Percentiles rank a stretch among this genome's conserved stretches.
phyloP scores from a whole-genome alignment of 2,888 invertebrate species.

The Steromphala cineraria region DNA sequence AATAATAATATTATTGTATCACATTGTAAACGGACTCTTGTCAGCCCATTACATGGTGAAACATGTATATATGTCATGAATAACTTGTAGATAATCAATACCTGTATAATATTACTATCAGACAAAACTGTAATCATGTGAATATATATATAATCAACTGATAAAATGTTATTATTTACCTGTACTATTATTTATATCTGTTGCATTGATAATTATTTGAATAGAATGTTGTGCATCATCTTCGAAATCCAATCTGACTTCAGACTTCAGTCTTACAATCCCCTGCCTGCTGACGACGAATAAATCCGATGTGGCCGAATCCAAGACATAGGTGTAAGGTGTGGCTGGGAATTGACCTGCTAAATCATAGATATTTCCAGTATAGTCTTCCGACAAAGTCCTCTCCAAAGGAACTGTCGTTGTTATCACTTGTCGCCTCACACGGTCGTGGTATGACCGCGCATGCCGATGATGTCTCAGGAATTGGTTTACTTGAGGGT shows the following conservation, averaged over 20 bases:
- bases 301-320: conserved; percentile 10
- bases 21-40: no score
- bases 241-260: conserved; percentile 81
- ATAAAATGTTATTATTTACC: conserved; percentile 36
- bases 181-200: conserved; percentile 40
- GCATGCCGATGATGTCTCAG: neutral
- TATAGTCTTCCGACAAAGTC: conserved; percentile 12
- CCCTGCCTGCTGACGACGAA: conserved; percentile 42
- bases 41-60: no score
- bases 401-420: neutral
- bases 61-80: no score
- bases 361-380: neutral
- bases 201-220: conserved; percentile 55
- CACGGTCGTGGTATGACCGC: neutral
- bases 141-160: no score
- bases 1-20: no score
- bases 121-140: no score
- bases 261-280: conserved; percentile 47
- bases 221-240: conserved; percentile 78
- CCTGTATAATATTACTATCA: no score
- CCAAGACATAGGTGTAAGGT: neutral
- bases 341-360: neutral
- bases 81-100: no score
- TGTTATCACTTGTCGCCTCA: neutral
- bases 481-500: neutral